Percentiles rank a stretch among this genome's conserved stretches.
phyloP scores from a whole-genome alignment of 2,888 invertebrate genomes.

The Cheilosia scutellata region DNA sequence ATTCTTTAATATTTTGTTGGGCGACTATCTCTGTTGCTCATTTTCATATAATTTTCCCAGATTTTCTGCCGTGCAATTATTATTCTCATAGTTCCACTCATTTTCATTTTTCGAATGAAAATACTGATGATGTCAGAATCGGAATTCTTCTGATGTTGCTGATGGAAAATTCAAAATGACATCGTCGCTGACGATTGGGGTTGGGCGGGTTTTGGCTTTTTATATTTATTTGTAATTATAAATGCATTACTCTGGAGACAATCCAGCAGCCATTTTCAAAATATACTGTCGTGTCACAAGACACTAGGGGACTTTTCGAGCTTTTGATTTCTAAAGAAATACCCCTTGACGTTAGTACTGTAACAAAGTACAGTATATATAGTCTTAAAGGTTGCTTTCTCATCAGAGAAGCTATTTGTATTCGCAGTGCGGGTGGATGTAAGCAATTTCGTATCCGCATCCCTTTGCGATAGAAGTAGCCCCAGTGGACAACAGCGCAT shows the following conservation, averaged over 20 bases:
- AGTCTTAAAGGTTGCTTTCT: constrained; percentile 28
- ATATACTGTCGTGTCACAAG: too few relatives aligned
- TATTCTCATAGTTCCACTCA: constrained; percentile 45
- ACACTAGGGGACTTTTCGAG: too few relatives aligned
- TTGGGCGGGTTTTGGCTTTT: neutral
- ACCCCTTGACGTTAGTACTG: too few relatives aligned
- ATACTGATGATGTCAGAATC: constrained; percentile 54
- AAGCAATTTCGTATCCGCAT: too few relatives aligned
- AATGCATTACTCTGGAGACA: constrained; percentile 70
- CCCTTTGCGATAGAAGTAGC: neutral
- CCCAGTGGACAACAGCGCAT: constrained; percentile 9
- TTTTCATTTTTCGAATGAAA: constrained; percentile 39
- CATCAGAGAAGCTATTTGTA: constrained; percentile 26
- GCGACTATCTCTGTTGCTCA: constrained; percentile 27
- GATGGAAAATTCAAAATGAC: constrained; percentile 46
- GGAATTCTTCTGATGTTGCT: constrained; percentile 35
- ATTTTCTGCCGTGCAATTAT: neutral
- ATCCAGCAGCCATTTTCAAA: constrained; percentile 8
- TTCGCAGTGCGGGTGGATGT: neutral
- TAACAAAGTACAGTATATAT: too few relatives aligned
- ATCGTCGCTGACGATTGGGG: neutral
- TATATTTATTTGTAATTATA: constrained; percentile 72
- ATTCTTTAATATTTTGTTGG: constrained; percentile 36
- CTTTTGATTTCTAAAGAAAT: too few relatives aligned
- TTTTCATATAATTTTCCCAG: constrained; percentile 42